Evolutionary conservation across 1,140 invertebrate species (phyloP), one percentile per base, ranked within the genome.

Genomic region (Eurosta solidaginis): DNA sequence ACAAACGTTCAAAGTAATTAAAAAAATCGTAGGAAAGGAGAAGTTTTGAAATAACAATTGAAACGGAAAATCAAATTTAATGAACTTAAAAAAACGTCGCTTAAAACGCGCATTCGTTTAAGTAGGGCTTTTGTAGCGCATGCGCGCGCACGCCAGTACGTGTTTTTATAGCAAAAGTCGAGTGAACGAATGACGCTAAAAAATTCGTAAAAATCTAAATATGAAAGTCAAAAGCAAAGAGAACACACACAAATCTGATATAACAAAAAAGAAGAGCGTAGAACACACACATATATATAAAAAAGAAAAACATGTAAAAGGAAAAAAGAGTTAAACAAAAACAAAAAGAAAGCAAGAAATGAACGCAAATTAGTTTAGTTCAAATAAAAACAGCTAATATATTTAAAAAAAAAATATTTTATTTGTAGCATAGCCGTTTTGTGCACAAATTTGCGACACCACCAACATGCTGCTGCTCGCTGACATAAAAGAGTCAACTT

Each of bases 171-270:
- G 3, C 29, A 40, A 68, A 3, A 42, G 17, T 20, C 33, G 9
- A 2, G 2, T 7, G 22, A 68, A 68, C 33, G n/a, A 1, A 42
- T 22, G 27, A 33, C 5, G 27, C 29, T 63, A 33, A 17, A 14
- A 47, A 47, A 47, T 47, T 5, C 9, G 7, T 47, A 47, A 47
- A 47, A 1, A 25, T 7, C 36, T 17, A 40, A 33, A 59, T 3
- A 6, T 17, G 6, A 27, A 36, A 59, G 17, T 47, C 27, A 47
- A n/a, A 59, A 59, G 3, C 29, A 2, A 59, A 33, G 54, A 59
- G 59, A 68, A 68, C 59, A 68, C 59, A 68, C 59, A 68, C 59
- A 68, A 20, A 68, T 20, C 27, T 59, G 54, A 36, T 20, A 40
- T 40, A 68, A 40, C 6, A 40, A 22, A 6, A 52, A 52, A 59